Base-by-base conservation (phyloP, 2,888 invertebrate genomes). In the Lissonota sp. region DNA sequence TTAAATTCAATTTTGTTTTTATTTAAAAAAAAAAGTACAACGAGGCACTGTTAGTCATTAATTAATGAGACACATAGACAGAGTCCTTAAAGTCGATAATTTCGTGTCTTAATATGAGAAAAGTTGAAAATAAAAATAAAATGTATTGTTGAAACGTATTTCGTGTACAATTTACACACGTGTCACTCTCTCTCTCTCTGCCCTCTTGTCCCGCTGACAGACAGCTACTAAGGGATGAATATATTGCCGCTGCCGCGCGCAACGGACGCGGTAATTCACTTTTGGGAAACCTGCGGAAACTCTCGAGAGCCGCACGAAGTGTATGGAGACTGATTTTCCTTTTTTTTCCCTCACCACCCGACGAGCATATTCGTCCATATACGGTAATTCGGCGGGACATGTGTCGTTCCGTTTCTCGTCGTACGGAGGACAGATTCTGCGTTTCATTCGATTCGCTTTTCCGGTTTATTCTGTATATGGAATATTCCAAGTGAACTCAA, bases 381-480 rank as follows among this genome's bases (percentile, higher is more conserved):
- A 44, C 49, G 53, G 46, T 67, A 67, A 79, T 79, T 62, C 67
- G 46, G 39, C 16, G 67, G 26, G 67, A 73, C 79, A 58, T 37
- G 62, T 79, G 79, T 73, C 79, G 69, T 57, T 55, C 57, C 42
- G 60, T 12, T 69, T 69, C 42, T 70, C 39, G 69, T 79, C 70
- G 49, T 70, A 44, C 49, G 49, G 39, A 62, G 6, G 12, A 14
- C 60, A 70, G 46, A 71, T 74, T 55, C 42, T 46, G 44, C 64
- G 79, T 79, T 64, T 75, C 66, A 70, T 66, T 79, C 74, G 66
- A 75, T 79, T 71, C 63, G 60, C 63, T 42, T 70, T 70, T 70
- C 55, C 70, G 26, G 26, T 26, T 26, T 26, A 58, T 51, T 75
- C 70, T 53, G 46, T 14, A 51, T 60, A 60, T 26, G 10, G 14